Base-by-base conservation (phyloP, 37 sponge, comb jelly and placozoan species). In the Cliona cf. orientalis region DNA sequence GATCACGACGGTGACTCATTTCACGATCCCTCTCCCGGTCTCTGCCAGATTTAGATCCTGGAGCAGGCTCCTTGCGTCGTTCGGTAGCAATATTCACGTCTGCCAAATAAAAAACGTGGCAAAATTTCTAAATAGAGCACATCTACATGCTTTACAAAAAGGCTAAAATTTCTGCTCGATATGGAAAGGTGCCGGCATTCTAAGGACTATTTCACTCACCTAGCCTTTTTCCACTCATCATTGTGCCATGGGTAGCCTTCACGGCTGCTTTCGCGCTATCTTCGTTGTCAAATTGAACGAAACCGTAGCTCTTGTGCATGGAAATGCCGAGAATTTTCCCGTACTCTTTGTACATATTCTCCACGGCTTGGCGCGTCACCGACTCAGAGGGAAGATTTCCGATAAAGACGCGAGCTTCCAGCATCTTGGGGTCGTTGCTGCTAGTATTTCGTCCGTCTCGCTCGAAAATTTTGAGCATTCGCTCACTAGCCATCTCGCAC, bases 241-340 rank as follows among this genome's bases (percentile, higher is more conserved):
- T 42, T 40, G 34, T 44, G 4, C 86, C 86, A 63, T 91, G 81
- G 1, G 34, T 67, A 1, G 38, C 72, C 22, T 36, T 46, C 45
- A 91, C 87, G 1, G 91, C 86, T 26, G 62, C 49, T 19, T 72
- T 81, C 0, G 91, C 91, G 35, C 11, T 36, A 14, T 81, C 82
- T 72, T 71, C 86, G n/a, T 76, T 82, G 32, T 76, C 78, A 75
- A 76, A 91, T 75, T 91, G 91, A 26, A 91, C 91, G 39, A 91
- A 91, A 35, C 87, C 91, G 37, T 82, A 91, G 43, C 74, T 86
- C 72, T 78, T 86, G 59, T 86, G 87, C 43, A 91, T 14, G 1
- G 87, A 86, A 44, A 86, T 67, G 43, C 91, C 91, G 22, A 86
- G 40, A 36, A 91, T 60, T 38, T 76, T 78, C 3, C 91, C 91